Conservation (phyloP, 2,113 vertebrate species). For the Neoarius graeffei region DNA sequence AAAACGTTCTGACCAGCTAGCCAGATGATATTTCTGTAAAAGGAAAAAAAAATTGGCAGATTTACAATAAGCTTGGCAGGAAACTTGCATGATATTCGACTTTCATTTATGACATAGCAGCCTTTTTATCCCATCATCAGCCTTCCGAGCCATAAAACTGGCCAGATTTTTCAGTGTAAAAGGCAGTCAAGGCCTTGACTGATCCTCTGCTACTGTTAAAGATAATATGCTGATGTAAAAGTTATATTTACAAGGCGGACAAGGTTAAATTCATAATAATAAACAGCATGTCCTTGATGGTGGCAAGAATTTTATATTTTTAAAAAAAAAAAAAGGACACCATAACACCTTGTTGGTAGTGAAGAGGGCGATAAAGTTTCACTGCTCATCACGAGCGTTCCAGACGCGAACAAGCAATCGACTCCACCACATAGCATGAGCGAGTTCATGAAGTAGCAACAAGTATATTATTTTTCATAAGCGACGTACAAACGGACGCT, state of each 20-base stretch:
- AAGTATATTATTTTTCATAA: conserved; percentile 5
- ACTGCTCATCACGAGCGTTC: conserved; percentile 60
- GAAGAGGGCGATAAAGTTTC: conserved; percentile 50
- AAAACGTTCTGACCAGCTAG: conserved; percentile 1
- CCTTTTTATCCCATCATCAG: conserved; percentile 5
- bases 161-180: conserved; percentile 56
- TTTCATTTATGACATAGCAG: conserved; percentile 1
- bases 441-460: neutral
- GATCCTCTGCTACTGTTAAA: conserved; percentile 54
- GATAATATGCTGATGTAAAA: conserved; percentile 39
- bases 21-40: conserved; percentile 41
- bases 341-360: conserved; percentile 21
- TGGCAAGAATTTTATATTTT: conserved; percentile 47
- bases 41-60: conserved; percentile 49
- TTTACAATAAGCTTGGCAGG: conserved; percentile 46
- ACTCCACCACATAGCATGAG: conserved; percentile 16
- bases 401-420: conserved; percentile 79
- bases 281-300: conserved; percentile 45
- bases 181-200: conserved; percentile 48
- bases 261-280: conserved; percentile 45
- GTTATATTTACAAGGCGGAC: conserved; percentile 40
- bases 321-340: neutral
- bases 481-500: neutral
- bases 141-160: conserved; percentile 69
- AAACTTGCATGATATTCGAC: conserved; percentile 11